These are phyloP conservation scores for Falco cherrug DNA, from an alignment of 2,797 vertebrate species.

Conservation along the genomic window DNA sequence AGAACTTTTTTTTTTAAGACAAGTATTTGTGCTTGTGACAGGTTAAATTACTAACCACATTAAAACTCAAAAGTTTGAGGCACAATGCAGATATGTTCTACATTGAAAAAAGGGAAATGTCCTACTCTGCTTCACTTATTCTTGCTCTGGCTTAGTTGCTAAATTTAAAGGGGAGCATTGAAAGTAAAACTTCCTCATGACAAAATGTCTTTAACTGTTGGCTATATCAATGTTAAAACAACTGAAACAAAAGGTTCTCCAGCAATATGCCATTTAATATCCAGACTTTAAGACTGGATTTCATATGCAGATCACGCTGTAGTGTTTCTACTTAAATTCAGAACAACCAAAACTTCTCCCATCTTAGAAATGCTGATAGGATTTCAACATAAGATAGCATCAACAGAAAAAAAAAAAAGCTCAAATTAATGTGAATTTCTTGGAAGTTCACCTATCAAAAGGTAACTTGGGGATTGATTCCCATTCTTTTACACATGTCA, in stretches of 20 bases:
- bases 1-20: slow-evolving; percentile 50
- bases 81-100: slow-evolving; percentile 75
- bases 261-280: not conserved
- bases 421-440: not conserved
- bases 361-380: not conserved
- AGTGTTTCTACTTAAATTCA: slow-evolving; percentile 5
- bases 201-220: not conserved
- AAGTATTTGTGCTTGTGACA: slow-evolving; percentile 71
- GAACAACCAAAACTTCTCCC: not conserved
- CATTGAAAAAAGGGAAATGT: not conserved
- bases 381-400: not conserved
- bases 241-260: not conserved
- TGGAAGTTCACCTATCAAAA: slow-evolving; percentile 15
- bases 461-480: not conserved
- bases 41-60: slow-evolving; percentile 74
- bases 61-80: slow-evolving; percentile 66
- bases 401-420: not conserved
- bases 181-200: not conserved
- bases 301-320: not conserved
- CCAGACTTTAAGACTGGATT: slow-evolving; percentile 4
- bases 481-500: not conserved
- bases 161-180: slow-evolving; percentile 24
- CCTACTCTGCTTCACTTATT: slow-evolving; percentile 38
- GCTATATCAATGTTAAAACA: not conserved
- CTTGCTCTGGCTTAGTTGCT: slow-evolving; percentile 12